Evolutionary conservation across 2,113 vertebrate genomes (phyloP).

Genomic region (Sus scrofa): T2T-Sscrofa CM000829.6:28591001-28591500

Average conservation of each 20-base stretch:
- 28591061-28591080: not conserved
- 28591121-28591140: not conserved
- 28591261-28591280: not conserved
- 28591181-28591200: not conserved
- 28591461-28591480: not conserved
- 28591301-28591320: not conserved
- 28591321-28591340: not conserved
- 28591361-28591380: not conserved
- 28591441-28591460: not conserved
- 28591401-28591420: not conserved
- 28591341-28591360: not conserved
- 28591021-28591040: not conserved
- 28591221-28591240: not conserved
- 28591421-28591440: not conserved
- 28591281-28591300: not conserved
- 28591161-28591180: not conserved
- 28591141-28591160: not conserved
- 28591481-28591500: conserved; percentile 6
- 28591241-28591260: not conserved
- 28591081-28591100: not conserved
- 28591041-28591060: not conserved
- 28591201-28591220: not conserved
- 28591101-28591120: not conserved
- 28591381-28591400: not conserved
- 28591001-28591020: not conserved